Conservation (phyloP, 1,140 invertebrate genomes). For the Drosophila pruinosa region DNA sequence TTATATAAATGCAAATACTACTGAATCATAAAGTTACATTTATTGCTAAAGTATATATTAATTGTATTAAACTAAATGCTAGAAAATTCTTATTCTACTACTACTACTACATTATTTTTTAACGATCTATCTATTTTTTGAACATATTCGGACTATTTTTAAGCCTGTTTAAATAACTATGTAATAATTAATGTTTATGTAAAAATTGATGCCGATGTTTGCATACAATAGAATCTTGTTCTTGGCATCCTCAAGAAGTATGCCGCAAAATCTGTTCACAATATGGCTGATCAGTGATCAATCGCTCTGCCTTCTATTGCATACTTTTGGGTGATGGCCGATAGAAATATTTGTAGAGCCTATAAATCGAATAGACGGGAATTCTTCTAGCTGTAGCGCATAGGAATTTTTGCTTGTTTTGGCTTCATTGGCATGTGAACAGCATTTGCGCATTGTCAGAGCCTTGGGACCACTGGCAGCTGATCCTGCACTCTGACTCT, state of each 20-base stretch:
- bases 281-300: too few species aligned
- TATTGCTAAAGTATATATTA: too few species aligned
- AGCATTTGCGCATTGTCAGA: slow-evolving; percentile 28
- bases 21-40: too few species aligned
- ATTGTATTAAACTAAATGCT: too few species aligned
- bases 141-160: too few species aligned
- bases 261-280: slow-evolving; percentile 9
- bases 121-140: too few species aligned
- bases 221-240: background rate
- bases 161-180: too few species aligned
- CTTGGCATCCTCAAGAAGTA: slow-evolving; percentile 7
- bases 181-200: too few species aligned
- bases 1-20: too few species aligned
- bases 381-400: slow-evolving; percentile 15
- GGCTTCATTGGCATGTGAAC: background rate
- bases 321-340: slow-evolving; percentile 31
- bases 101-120: too few species aligned
- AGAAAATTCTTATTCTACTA: too few species aligned
- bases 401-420: slow-evolving; percentile 13
- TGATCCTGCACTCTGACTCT: background rate
- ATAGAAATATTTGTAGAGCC: background rate
- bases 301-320: background rate
- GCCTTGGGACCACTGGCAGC: slow-evolving; percentile 11
- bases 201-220: too few species aligned
- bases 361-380: background rate